These are phyloP conservation scores for Bombus pyrosoma DNA, from an alignment of 1,140 invertebrate species.

Conservation along the genomic window DNA sequence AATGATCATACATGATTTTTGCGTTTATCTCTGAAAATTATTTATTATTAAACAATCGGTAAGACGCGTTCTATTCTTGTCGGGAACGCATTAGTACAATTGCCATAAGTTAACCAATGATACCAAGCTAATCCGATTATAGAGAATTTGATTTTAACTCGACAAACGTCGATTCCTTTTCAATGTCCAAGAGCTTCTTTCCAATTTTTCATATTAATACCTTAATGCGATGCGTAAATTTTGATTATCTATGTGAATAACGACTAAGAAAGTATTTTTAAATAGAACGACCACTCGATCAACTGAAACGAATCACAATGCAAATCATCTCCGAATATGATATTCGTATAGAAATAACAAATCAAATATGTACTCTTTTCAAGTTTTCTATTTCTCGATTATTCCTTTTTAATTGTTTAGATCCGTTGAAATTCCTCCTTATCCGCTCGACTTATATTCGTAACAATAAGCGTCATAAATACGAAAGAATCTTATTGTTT, in stretches of 20 bases:
- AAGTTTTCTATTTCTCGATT: too few relatives aligned
- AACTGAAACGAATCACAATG: not conserved
- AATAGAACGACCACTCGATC: too few relatives aligned
- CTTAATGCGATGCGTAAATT: not conserved
- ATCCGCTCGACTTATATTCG: too few relatives aligned
- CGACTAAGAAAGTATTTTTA: not conserved
- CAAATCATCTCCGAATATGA: not conserved
- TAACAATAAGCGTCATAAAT: not conserved
- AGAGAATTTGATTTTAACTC: not conserved
- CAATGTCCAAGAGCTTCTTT: too few relatives aligned
- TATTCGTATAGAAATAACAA: too few relatives aligned
- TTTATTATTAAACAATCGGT: not conserved
- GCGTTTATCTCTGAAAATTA: too few relatives aligned
- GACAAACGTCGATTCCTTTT: not conserved
- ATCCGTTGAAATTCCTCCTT: not conserved
- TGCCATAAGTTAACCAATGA: not conserved
- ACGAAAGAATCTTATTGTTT: not conserved
- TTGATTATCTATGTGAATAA: not conserved
- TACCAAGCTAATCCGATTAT: not conserved
- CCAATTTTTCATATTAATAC: not conserved
- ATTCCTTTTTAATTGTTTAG: not conserved
- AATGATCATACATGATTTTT: too few relatives aligned
- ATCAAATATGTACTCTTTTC: too few relatives aligned
- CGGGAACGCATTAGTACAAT: not conserved
- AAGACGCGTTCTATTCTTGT: not conserved